Conservation (phyloP, 2,797 vertebrate genomes). For the Poecile montanus region DNA sequence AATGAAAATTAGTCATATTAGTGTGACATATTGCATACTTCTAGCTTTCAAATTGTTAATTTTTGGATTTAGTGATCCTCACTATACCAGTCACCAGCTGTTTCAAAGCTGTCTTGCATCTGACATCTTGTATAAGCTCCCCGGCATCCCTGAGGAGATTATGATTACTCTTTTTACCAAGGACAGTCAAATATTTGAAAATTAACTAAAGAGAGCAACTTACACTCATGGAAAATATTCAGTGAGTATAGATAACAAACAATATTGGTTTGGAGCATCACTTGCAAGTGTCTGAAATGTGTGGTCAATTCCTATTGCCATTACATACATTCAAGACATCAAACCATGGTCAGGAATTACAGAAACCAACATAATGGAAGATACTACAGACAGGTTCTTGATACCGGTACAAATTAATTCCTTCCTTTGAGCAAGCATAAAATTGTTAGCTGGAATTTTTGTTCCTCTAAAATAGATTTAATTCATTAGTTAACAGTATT, state of each 20-base stretch:
- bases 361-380: not conserved
- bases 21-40: not conserved
- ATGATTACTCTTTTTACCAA: not conserved
- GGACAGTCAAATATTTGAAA: not conserved
- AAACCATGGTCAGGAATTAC: not conserved
- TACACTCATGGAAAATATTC: not conserved
- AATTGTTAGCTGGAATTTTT: not conserved
- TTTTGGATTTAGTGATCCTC: not conserved
- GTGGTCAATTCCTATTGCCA: not conserved
- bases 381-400: not conserved
- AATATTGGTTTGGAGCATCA: not conserved
- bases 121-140: not conserved
- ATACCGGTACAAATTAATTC: not conserved
- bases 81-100: not conserved
- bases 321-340: not conserved
- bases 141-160: not conserved
- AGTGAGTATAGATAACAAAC: not conserved
- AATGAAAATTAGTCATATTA: not conserved
- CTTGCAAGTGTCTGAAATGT: not conserved
- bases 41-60: not conserved
- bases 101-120: not conserved
- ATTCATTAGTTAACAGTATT: fast-evolving
- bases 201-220: not conserved
- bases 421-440: not conserved
- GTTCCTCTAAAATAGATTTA: not conserved